Evolutionary conservation across 1,140 invertebrate species (phyloP).

Genomic region (Drosophila jambulina): DNA sequence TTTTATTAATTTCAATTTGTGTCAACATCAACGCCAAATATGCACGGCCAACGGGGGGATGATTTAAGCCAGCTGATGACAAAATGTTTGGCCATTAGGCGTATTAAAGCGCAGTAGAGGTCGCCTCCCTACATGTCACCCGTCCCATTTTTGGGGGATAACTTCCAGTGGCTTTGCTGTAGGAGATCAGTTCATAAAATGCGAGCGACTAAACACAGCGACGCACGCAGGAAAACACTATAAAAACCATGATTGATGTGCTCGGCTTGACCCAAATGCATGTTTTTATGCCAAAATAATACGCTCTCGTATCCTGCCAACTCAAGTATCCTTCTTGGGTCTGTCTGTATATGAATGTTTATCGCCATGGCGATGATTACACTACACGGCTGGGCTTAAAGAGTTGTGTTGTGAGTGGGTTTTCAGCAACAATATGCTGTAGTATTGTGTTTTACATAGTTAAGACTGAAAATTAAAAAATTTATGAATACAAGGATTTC

Average conservation of each 20-base stretch:
- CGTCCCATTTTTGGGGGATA: not conserved
- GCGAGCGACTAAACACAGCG: conserved; percentile 43
- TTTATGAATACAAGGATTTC: not conserved
- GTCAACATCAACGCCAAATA: conserved; percentile 78
- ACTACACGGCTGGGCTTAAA: not conserved
- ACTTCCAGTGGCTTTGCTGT: conserved; percentile 44
- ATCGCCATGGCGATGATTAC: conserved; percentile 8
- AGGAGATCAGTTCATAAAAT: conserved; percentile 61
- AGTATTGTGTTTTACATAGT: not conserved
- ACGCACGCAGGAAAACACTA: conserved; percentile 33
- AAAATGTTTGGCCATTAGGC: conserved; percentile 77
- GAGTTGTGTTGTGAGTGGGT: not conserved
- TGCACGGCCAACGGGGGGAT: conserved; percentile 40
- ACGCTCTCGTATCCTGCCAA: conserved; percentile 34
- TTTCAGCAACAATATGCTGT: conserved; percentile 11
- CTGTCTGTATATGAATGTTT: conserved; percentile 5
- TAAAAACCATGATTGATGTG: conserved; percentile 80
- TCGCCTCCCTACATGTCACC: conserved; percentile 11
- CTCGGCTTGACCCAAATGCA: conserved; percentile 77
- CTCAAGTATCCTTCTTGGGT: conserved; percentile 31
- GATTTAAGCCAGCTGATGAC: conserved; percentile 80
- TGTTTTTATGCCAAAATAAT: conserved; percentile 77
- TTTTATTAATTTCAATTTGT: conserved; percentile 83
- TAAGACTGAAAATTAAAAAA: not conserved
- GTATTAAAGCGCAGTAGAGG: conserved; percentile 71